A percentile compares a stretch with the other conserved stretches of the same genome.
phyloP scores from a whole-genome alignment of 2,797 vertebrate species.

The Crocidura indochinensis region DNA sequence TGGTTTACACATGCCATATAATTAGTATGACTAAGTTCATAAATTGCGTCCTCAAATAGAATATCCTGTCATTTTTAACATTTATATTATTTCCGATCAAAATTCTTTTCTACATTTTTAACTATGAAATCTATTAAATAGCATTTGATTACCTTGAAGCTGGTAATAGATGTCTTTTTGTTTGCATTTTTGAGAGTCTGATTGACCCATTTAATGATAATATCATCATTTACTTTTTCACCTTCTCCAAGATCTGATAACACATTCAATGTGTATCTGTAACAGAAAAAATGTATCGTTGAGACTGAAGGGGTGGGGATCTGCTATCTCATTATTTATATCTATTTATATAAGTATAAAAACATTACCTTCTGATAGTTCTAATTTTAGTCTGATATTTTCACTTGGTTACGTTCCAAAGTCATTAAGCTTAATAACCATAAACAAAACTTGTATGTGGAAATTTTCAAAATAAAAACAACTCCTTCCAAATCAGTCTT shows the following conservation, averaged over 20 bases:
- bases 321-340: slow-evolving; percentile 49
- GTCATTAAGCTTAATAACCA: slow-evolving; percentile 51
- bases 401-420: slow-evolving; percentile 39
- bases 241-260: slow-evolving; percentile 96
- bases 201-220: slow-evolving; percentile 98
- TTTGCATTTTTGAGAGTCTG: slow-evolving; percentile 92
- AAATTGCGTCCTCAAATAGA: slow-evolving; percentile 38
- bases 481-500: slow-evolving; percentile 59
- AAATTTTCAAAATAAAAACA: slow-evolving; percentile 55
- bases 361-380: slow-evolving; percentile 66
- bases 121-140: background rate
- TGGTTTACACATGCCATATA: slow-evolving; percentile 64
- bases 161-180: slow-evolving; percentile 94
- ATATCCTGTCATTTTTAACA: slow-evolving; percentile 48
- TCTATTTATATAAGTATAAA: slow-evolving; percentile 60
- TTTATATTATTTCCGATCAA: slow-evolving; percentile 45
- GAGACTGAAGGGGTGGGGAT: background rate
- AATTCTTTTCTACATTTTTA: slow-evolving; percentile 52
- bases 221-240: slow-evolving; percentile 95
- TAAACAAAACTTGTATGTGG: slow-evolving; percentile 44
- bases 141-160: slow-evolving; percentile 94
- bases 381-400: slow-evolving; percentile 57
- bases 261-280: slow-evolving; percentile 96
- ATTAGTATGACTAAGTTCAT: slow-evolving; percentile 63
- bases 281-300: slow-evolving; percentile 66